These are phyloP conservation scores for Anguilla marmorata DNA, from an alignment of 2,797 vertebrate genomes.

Conservation along the genomic window DNA sequence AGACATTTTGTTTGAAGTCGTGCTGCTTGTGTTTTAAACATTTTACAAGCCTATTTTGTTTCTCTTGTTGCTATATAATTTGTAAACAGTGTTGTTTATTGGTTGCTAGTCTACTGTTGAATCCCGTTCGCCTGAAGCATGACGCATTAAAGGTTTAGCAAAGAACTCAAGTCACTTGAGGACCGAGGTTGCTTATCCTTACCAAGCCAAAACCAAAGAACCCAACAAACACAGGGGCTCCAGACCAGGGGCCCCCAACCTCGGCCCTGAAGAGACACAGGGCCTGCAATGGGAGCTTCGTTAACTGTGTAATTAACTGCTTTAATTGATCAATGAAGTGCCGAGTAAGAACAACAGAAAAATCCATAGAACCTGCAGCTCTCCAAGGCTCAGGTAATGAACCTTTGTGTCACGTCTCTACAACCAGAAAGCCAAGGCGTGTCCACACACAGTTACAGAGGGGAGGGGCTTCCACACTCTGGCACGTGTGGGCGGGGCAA, in stretches of 20 bases:
- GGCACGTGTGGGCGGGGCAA: neutral
- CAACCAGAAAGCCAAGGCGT: neutral
- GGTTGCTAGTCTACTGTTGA: neutral
- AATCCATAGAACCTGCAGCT: neutral
- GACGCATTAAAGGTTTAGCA: neutral
- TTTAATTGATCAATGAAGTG: neutral
- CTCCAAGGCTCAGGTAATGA: neutral
- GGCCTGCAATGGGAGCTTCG: neutral
- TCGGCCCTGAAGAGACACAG: neutral
- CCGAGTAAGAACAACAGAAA: neutral
- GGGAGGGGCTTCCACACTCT: neutral
- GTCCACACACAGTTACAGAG: neutral
- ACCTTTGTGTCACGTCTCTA: neutral
- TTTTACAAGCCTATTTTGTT: neutral
- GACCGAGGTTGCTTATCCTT: neutral
- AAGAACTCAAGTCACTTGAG: neutral
- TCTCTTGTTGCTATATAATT: neutral
- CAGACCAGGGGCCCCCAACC: neutral
- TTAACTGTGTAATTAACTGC: neutral
- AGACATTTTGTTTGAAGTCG: neutral
- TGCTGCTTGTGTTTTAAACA: neutral
- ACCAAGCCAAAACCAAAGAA: neutral
- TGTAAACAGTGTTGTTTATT: neutral
- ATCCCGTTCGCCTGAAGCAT: neutral
- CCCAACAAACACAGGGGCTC: neutral